Percentiles rank a stretch among this genome's conserved stretches.
phyloP scores from a whole-genome alignment of 2,113 vertebrate species.

The Colossoma macropomum region DNA sequence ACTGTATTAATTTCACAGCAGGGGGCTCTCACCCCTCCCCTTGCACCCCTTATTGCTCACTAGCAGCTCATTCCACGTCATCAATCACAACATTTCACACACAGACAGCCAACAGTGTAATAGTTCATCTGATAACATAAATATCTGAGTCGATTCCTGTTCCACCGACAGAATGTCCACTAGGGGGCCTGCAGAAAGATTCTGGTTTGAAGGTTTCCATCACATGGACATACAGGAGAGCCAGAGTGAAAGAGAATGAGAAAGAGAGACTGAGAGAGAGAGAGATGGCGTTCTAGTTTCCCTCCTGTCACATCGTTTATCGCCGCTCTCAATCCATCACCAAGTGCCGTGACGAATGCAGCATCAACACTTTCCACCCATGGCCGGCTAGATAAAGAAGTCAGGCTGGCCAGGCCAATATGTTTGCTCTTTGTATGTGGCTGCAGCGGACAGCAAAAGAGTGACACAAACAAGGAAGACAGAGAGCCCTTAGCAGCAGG shows the following conservation, averaged over 20 bases:
- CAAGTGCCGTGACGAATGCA: conserved; percentile 23
- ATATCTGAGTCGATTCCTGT: too few species aligned
- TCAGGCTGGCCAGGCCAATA: conserved; percentile 48
- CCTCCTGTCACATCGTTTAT: conserved; percentile 38
- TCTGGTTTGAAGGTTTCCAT: not conserved
- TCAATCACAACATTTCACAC: too few species aligned
- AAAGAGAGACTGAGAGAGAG: not conserved
- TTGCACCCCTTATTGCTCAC: too few species aligned
- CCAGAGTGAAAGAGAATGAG: not conserved
- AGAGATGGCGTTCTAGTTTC: not conserved
- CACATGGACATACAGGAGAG: not conserved
- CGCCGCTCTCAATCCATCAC: conserved; percentile 37
- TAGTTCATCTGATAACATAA: too few species aligned
- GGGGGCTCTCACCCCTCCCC: too few species aligned
- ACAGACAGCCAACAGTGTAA: too few species aligned
- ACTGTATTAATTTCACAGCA: too few species aligned
- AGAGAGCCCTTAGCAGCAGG: conserved; percentile 41
- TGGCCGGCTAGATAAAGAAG: conserved; percentile 30
- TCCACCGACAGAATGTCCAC: too few species aligned
- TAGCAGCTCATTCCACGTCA: too few species aligned
- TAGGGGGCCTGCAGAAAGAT: not conserved
- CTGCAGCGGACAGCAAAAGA: not conserved
- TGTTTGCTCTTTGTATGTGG: conserved; percentile 30
- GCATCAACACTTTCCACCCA: conserved; percentile 32
- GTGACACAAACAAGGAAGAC: conserved; percentile 44